Conservation (phyloP, 2,113 vertebrate species). For the Gallinago media region DNA sequence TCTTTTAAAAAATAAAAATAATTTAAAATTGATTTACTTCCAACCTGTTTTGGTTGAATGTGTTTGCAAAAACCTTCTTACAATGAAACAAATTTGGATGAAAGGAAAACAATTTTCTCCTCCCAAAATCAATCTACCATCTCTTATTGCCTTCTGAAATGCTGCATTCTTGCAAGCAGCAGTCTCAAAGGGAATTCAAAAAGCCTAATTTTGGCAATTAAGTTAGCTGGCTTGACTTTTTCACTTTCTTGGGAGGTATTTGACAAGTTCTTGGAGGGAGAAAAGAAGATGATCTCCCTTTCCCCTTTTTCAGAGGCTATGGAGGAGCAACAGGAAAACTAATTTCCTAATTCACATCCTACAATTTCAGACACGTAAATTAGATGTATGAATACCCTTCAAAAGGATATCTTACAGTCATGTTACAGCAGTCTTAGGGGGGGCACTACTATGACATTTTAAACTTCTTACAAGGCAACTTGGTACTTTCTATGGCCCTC, state of each 20-base stretch:
- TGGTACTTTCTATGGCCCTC: not conserved
- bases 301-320: not conserved
- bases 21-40: not conserved
- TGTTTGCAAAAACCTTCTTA: not conserved
- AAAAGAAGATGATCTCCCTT: not conserved
- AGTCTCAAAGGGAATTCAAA: not conserved
- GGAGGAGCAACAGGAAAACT: not conserved
- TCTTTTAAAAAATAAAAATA: not conserved
- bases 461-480: not conserved
- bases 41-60: not conserved
- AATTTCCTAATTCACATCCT: not conserved
- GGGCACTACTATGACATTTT: not conserved
- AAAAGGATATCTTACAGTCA: not conserved
- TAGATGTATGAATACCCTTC: not conserved
- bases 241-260: not conserved
- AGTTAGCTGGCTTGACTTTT: not conserved
- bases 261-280: not conserved
- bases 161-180: not conserved
- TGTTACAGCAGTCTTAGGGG: not conserved
- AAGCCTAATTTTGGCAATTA: not conserved
- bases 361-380: not conserved
- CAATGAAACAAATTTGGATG: not conserved
- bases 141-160: not conserved
- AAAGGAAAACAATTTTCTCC: not conserved
- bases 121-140: not conserved